Conservation (phyloP, 1,140 invertebrate species). For the Orius laevigatus region DNA sequence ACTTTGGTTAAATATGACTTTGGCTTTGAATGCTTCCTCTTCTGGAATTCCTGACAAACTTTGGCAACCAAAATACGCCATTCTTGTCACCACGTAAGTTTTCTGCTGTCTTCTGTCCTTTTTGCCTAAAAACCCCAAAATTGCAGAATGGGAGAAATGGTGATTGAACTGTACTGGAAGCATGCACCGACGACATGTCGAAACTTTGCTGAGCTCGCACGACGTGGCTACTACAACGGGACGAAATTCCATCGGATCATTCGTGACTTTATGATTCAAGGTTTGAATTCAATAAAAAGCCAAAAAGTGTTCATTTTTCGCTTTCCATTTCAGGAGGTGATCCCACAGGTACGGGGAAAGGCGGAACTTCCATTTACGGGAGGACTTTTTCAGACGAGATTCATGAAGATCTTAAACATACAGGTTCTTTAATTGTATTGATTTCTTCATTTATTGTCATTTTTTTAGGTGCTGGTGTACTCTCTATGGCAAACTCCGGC, state of each 20-base stretch:
- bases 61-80: constrained; percentile 69
- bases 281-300: too few relatives aligned
- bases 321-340: constrained; percentile 52
- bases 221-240: constrained; percentile 89
- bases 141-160: constrained; percentile 82
- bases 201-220: constrained; percentile 87
- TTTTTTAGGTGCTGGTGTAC: constrained; percentile 50
- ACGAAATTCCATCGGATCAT: constrained; percentile 95
- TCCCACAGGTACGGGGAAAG: constrained; percentile 87
- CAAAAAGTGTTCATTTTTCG: too few relatives aligned
- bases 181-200: constrained; percentile 88
- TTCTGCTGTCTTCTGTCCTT: constrained; percentile 9
- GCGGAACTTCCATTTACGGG: constrained; percentile 93
- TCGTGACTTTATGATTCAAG: constrained; percentile 95
- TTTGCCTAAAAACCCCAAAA: constrained; percentile 8
- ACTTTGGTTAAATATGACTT: too few relatives aligned
- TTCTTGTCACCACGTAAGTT: constrained; percentile 61
- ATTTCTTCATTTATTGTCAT: not conserved
- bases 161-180: constrained; percentile 93
- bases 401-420: constrained; percentile 83
- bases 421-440: constrained; percentile 39
- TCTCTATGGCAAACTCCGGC: constrained; percentile 85
- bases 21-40: not conserved
- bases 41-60: constrained; percentile 64
- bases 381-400: constrained; percentile 92